Evolutionary conservation across 2,113 vertebrate genomes (phyloP).

Genomic region (Scalopus aquaticus): DNA sequence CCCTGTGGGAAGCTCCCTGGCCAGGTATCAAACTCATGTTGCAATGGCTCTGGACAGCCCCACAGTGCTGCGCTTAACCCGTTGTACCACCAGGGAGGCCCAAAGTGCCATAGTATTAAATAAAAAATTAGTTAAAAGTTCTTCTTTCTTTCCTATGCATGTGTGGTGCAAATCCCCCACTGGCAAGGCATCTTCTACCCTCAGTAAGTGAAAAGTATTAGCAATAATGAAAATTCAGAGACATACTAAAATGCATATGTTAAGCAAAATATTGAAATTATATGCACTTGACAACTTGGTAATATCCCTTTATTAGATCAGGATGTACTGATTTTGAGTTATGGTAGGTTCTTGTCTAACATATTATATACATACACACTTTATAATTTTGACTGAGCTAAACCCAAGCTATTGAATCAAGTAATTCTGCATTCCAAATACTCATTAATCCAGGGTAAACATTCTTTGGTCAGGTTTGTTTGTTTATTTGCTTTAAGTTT

Average conservation of each 20-base stretch:
- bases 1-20: too few relatives aligned
- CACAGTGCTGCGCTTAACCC: too few relatives aligned
- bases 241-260: not conserved
- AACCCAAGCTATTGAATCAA: not conserved
- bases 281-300: not conserved
- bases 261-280: not conserved
- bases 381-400: not conserved
- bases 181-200: not conserved
- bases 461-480: not conserved
- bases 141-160: not conserved
- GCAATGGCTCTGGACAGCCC: too few relatives aligned
- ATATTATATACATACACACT: not conserved
- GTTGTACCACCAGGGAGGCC: too few relatives aligned
- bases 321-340: not conserved
- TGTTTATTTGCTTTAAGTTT: not conserved
- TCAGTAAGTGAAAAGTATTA: not conserved
- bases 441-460: not conserved
- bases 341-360: not conserved
- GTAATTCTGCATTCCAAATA: not conserved
- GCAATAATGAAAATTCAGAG: not conserved
- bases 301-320: not conserved
- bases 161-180: not conserved
- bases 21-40: too few relatives aligned
- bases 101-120: too few relatives aligned
- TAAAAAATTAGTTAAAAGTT: not conserved